Evolutionary conservation across 2,113 vertebrate species (phyloP), one percentile per base, ranked within the genome.

Genomic region (Columba livia): DNA sequence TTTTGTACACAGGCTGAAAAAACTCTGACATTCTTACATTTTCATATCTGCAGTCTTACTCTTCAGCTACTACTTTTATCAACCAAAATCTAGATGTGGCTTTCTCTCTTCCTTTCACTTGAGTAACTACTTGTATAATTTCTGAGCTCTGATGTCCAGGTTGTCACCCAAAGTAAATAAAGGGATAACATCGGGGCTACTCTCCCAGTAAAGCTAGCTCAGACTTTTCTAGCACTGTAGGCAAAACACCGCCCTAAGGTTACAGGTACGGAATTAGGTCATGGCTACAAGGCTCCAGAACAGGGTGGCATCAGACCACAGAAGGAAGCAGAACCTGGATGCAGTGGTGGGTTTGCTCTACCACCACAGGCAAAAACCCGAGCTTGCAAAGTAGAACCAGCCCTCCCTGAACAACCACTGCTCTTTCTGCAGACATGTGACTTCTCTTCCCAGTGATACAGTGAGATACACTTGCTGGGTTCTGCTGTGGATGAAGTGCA

Each of bases 241-340:
- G 26, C 62, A 75, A 69, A 85, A 29, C 19, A 9, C 14, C 65
- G 16, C 10, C 29, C 25, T 42, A 42, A 71, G 18, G 31, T 42
- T 75, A 18, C 16, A 56, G 12, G 11, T n/a, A 14, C 12, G 26
- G 26, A 36, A 19, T 9, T 44, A 47, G 19, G 5, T 20, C 28
- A 18, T 3, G 38, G 53, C 20, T 5, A 1, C 23, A 38, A 8
- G 36, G 21, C 36, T 70, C 15, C 25, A 31, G 21, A 7, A 31
- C 36, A 32, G n/a, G 53, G 31, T 7, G 11, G 8, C 42, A 38
- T 26, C 0, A 71, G n/a, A 61, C 24, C 23, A 34, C 10, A 26
- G 51, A 28, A 51, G 8, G 24, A 48, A 31, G 12, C 0, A 1
- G 7, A 48, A 21, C 18, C 14, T 44, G 5, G 1, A 0, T 7